Percentiles rank a stretch among this genome's conserved stretches.
Conservation (phyloP, 2,113 vertebrate genomes). For the Butorides virescens region DNA sequence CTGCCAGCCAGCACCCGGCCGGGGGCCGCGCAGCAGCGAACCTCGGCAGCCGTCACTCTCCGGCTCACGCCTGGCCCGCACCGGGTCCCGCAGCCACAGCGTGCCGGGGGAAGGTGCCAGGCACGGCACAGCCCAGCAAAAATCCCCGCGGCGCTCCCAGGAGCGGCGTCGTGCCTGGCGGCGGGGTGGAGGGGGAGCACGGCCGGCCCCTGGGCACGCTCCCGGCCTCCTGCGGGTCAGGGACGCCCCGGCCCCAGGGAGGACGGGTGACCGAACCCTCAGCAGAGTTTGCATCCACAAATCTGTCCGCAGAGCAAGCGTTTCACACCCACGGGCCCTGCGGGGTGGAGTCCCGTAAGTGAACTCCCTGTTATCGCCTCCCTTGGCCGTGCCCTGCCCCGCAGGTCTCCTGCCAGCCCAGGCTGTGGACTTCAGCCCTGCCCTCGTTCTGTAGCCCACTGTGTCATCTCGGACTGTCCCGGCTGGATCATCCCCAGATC, state of each 20-base stretch:
- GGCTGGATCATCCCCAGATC: background rate
- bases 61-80: rapidly evolving
- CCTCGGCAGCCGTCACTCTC: background rate
- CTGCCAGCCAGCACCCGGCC: background rate
- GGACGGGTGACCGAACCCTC: background rate
- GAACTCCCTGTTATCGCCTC: background rate
- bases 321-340: background rate
- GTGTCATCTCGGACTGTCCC: background rate
- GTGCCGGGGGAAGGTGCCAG: background rate
- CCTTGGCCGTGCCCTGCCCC: background rate
- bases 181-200: background rate
- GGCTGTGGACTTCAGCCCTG: background rate
- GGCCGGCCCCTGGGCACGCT: background rate
- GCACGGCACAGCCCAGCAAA: background rate
- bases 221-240: too few relatives aligned
- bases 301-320: background rate
- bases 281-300: background rate
- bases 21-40: background rate
- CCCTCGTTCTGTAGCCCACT: rapidly evolving
- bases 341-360: background rate
- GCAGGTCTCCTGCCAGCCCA: background rate
- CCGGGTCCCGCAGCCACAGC: background rate
- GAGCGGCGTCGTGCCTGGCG: background rate
- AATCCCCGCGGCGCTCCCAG: background rate
- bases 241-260: background rate